These are phyloP conservation scores for Anguilla obscura DNA, from an alignment of 2,797 vertebrate species.

Conservation along the genomic window DNA sequence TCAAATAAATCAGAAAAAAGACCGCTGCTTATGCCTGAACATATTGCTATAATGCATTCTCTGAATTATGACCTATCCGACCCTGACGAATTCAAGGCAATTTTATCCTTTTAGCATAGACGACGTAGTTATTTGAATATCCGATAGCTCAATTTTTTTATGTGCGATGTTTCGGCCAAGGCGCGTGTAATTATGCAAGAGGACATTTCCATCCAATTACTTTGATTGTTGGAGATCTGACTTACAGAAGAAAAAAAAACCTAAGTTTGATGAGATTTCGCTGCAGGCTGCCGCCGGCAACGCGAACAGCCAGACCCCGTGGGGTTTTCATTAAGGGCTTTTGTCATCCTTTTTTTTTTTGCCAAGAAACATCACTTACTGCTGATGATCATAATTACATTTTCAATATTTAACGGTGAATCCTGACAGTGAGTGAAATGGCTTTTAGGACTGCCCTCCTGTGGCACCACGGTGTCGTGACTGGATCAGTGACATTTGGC, in stretches of 20 bases:
- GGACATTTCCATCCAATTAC: background rate
- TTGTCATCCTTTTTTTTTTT: background rate
- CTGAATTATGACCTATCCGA: too few species aligned
- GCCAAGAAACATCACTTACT: background rate
- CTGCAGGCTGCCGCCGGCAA: background rate
- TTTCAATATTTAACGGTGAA: slow-evolving; percentile 18
- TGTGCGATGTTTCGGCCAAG: background rate
- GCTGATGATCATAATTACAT: slow-evolving; percentile 4
- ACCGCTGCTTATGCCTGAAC: background rate
- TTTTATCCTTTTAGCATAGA: too few species aligned
- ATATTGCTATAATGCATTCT: background rate
- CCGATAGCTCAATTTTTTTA: too few species aligned
- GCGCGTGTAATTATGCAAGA: background rate
- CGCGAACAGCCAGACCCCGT: background rate
- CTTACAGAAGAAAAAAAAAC: background rate
- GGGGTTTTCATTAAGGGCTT: slow-evolving; percentile 19
- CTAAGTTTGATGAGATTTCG: background rate
- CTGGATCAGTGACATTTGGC: background rate
- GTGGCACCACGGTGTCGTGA: background rate
- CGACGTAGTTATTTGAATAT: too few species aligned
- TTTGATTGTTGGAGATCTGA: background rate
- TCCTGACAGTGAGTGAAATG: slow-evolving; percentile 14
- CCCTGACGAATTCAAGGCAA: too few species aligned
- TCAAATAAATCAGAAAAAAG: background rate
- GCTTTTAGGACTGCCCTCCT: background rate